Conservation (phyloP, 2,797 vertebrate genomes). For the Ptychadena robeensis region DNA sequence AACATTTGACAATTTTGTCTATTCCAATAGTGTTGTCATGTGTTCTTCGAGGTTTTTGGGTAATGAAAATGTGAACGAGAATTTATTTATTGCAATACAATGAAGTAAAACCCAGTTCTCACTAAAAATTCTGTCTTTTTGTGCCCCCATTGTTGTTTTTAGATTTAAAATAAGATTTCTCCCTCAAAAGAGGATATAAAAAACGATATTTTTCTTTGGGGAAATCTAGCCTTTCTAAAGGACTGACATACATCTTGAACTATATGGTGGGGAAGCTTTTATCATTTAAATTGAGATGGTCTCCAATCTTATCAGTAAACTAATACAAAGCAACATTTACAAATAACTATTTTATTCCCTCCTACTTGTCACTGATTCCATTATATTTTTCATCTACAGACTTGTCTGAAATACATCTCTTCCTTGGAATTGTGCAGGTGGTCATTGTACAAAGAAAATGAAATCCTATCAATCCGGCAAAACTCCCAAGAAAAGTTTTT, state of each 20-base stretch:
- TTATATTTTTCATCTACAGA: constrained; percentile 50
- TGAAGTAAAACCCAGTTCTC: neutral
- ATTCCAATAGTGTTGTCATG: too few species aligned
- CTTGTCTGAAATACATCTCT: constrained; percentile 53
- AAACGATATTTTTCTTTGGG: constrained; percentile 41
- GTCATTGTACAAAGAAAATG: constrained; percentile 52
- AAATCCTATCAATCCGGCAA: constrained; percentile 41
- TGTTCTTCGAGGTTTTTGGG: too few species aligned
- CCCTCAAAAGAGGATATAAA: constrained; percentile 13
- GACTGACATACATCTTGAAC: constrained; percentile 34
- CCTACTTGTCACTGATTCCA: constrained; percentile 1
- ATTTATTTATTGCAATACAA: neutral
- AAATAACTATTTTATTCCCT: constrained; percentile 36
- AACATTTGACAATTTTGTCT: too few species aligned
- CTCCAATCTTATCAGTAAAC: constrained; percentile 36
- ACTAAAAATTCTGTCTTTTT: neutral
- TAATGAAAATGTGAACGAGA: neutral
- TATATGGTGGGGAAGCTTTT: constrained; percentile 18
- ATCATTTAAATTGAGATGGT: constrained; percentile 59
- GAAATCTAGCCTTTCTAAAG: constrained; percentile 32
- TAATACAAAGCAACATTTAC: constrained; percentile 48
- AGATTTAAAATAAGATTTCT: constrained; percentile 27
- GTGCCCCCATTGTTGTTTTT: neutral
- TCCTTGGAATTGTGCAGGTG: constrained; percentile 59
- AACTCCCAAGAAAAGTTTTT: constrained; percentile 56